Base-by-base conservation (phyloP, 1,140 invertebrate genomes). In the Tetragonula clypearis region DNA sequence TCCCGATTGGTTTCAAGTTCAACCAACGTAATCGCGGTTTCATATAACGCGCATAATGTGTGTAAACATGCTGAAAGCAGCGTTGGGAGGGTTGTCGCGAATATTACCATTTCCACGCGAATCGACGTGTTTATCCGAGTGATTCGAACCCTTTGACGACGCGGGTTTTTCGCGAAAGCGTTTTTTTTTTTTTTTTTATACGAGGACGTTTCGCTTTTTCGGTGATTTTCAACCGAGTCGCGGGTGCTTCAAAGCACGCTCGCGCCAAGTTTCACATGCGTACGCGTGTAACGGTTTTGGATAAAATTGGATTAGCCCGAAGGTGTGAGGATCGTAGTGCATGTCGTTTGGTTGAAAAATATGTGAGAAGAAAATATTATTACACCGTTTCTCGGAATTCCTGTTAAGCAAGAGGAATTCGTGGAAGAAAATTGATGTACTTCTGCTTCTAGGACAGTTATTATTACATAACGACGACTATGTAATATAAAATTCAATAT, bases 61-160 rank as follows among this genome's bases (percentile, higher is more conserved):
- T 66, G 19, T 62, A 55, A 79, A 79, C 77, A 53, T 6, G n/a
- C 30, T 26, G 19, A 30, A 11, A 35, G 11, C 21, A 8, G 17
- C 55, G 19, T 12, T 11, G 12, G 11, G 30, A 30, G 19, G 2
- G 3, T 68, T 23, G 14, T 19, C 14, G 30, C 23, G 53, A 56
- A 77, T 77, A 82, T 77, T 82, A 82, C 62, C 56, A 82, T 56
- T 49, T 35, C 21, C 53, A 14, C 23, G 15, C 23, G 62, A 71
- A 71, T 58, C 41, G 79, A 58, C 53, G 53, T 56, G 49, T 76
- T 82, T 69, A 49, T 53, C 73, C 60, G 30, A 56, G 68, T 77
- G 73, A 68, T 77, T 65, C 15, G 21, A 12, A 4, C 35, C 30
- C 60, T 76, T 76, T 66, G 60, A 76, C 11, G 23, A 26, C 12